These are phyloP conservation scores for Galaxias olidus DNA, from an alignment of 2,797 vertebrate genomes.

Conservation along the genomic window DNA sequence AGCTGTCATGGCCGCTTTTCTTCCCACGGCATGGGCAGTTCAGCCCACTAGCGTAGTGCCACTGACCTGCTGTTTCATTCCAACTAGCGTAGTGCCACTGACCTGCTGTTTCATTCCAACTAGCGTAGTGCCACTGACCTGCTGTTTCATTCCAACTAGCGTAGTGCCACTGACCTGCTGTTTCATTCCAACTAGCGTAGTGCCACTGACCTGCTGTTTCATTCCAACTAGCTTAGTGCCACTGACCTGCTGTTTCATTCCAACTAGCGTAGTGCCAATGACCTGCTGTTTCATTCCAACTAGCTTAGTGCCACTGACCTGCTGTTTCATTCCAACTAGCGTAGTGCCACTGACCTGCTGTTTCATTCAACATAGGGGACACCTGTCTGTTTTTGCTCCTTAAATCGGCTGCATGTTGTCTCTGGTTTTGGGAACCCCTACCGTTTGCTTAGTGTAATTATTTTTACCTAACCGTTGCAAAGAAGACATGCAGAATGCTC, in stretches of 20 bases:
- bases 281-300: conserved; percentile 19
- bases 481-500: no score
- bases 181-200: conserved; percentile 9
- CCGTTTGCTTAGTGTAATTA: no score
- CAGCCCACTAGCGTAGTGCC: background rate
- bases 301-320: conserved; percentile 6
- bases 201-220: conserved; percentile 9
- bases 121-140: conserved; percentile 6
- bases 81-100: background rate
- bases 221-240: background rate
- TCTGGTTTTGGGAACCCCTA: no score
- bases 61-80: conserved; percentile 13
- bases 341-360: background rate
- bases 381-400: conserved; percentile 6
- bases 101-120: conserved; percentile 19
- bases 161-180: background rate
- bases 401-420: no score
- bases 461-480: no score
- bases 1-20: conserved; percentile 43
- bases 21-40: conserved; percentile 23
- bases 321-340: conserved; percentile 11
- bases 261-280: background rate
- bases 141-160: conserved; percentile 11
- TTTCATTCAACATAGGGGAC: conserved; percentile 11
- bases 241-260: conserved; percentile 14